A percentile compares a stretch with the other conserved stretches of the same genome.
These are phyloP conservation scores for Lymantria dispar DNA, from an alignment of 2,888 invertebrate genomes.

Conservation along the genomic window DNA sequence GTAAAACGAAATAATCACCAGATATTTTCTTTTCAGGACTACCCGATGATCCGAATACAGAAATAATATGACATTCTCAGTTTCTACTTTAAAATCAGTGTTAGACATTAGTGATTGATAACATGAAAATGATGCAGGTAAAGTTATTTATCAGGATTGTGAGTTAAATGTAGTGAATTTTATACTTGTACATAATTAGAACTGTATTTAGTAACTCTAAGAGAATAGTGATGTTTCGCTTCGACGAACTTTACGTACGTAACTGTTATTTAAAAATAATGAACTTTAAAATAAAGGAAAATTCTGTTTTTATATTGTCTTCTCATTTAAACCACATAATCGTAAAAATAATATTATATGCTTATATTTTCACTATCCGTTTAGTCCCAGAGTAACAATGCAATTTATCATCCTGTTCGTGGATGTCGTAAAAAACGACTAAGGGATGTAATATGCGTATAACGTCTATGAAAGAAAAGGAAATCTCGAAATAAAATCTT, in stretches of 20 bases:
- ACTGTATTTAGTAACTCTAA: constrained; percentile 60
- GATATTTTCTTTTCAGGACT: constrained; percentile 52
- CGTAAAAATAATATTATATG: too few species aligned
- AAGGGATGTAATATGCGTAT: too few species aligned
- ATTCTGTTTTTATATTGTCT: constrained; percentile 54
- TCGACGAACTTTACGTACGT: constrained; percentile 69
- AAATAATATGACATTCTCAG: constrained; percentile 41
- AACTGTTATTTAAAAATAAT: constrained; percentile 68
- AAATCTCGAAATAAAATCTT: too few species aligned
- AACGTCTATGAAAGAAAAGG: too few species aligned
- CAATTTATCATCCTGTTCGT: too few species aligned
- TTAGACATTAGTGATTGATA: constrained; percentile 62
- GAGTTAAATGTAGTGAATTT: constrained; percentile 68
- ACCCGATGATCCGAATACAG: constrained; percentile 64
- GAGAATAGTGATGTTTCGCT: constrained; percentile 72
- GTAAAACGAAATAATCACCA: not conserved
- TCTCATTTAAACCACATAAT: constrained; percentile 29
- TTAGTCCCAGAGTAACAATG: too few species aligned
- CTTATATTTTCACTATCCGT: too few species aligned
- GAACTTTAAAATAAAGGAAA: constrained; percentile 64
- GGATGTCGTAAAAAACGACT: too few species aligned
- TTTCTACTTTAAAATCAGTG: constrained; percentile 65
- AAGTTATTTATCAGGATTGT: constrained; percentile 56
- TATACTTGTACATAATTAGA: constrained; percentile 76
- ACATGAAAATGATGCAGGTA: constrained; percentile 55